These are phyloP conservation scores for Drosophila carrolli DNA, from an alignment of 1,140 invertebrate species.

Conservation along the genomic window DNA sequence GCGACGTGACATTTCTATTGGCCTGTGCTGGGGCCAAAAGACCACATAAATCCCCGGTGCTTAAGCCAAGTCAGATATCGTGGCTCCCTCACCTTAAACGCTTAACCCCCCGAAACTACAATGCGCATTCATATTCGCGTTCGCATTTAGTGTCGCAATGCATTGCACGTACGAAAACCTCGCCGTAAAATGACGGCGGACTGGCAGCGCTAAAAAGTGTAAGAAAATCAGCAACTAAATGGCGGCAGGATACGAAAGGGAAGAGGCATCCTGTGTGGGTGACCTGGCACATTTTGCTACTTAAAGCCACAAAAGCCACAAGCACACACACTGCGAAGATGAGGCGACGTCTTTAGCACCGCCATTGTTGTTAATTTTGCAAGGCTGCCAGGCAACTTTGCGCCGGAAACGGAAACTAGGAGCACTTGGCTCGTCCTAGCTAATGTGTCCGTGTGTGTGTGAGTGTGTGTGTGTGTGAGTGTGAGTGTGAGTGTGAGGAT, in stretches of 20 bases:
- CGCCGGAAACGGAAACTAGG: constrained; percentile 79
- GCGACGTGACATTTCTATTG: constrained; percentile 79
- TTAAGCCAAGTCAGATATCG: constrained; percentile 24
- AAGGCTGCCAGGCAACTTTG: constrained; percentile 58
- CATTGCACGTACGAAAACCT: constrained; percentile 49
- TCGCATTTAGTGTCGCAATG: constrained; percentile 23
- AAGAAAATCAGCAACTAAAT: constrained; percentile 77
- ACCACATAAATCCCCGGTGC: constrained; percentile 71
- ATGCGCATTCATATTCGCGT: constrained; percentile 35
- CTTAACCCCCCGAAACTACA: constrained; percentile 25
- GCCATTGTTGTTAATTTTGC: constrained; percentile 82
- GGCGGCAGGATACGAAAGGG: constrained; percentile 8
- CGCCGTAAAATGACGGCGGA: constrained; percentile 64
- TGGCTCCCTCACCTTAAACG: constrained; percentile 21
- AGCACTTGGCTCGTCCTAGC: constrained; percentile 67
- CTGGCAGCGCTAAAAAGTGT: constrained; percentile 72
- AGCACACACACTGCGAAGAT: constrained; percentile 32
- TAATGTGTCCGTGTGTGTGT: constrained; percentile 49
- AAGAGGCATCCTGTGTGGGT: constrained; percentile 9
- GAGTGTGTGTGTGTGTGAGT: constrained; percentile 13
- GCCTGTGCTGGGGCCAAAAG: constrained; percentile 58
- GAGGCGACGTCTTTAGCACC: constrained; percentile 73
- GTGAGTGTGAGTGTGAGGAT: constrained; percentile 42
- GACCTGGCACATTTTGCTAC: constrained; percentile 73
- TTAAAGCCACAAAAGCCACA: constrained; percentile 81